These are phyloP conservation scores for Zingel zingel DNA, from an alignment of 2,113 vertebrate species.

Conservation along the genomic window DNA sequence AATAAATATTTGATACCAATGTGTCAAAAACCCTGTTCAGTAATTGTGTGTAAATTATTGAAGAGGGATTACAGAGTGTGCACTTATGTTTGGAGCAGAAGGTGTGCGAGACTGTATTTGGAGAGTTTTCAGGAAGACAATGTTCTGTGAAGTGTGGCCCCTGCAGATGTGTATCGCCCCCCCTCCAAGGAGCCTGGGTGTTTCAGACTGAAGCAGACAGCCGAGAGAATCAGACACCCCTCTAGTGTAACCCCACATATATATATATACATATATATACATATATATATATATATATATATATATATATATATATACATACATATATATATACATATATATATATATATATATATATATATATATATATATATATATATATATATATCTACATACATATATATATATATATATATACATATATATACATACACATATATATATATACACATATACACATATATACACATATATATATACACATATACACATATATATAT, in stretches of 20 bases:
- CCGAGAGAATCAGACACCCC: conserved; percentile 12
- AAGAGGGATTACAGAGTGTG: neutral
- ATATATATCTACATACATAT: too few relatives aligned
- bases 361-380: too few relatives aligned
- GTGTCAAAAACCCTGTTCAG: conserved; percentile 39
- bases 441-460: too few relatives aligned
- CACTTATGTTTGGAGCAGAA: conserved; percentile 5
- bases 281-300: too few relatives aligned
- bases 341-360: too few relatives aligned
- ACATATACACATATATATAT: too few relatives aligned
- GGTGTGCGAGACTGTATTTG: neutral
- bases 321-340: too few relatives aligned
- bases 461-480: too few relatives aligned
- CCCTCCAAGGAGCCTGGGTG: neutral
- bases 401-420: too few relatives aligned
- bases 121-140: neutral
- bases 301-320: too few relatives aligned
- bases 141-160: conserved; percentile 42
- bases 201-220: conserved; percentile 33
- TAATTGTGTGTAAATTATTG: conserved; percentile 52
- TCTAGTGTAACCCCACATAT: neutral
- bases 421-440: too few relatives aligned
- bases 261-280: too few relatives aligned
- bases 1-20: conserved; percentile 39
- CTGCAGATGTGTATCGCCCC: conserved; percentile 21